A percentile compares a stretch with the other conserved stretches of the same genome.
Conservation (phyloP, 2,888 invertebrate species). For the Archaeoteleia sp. region DNA sequence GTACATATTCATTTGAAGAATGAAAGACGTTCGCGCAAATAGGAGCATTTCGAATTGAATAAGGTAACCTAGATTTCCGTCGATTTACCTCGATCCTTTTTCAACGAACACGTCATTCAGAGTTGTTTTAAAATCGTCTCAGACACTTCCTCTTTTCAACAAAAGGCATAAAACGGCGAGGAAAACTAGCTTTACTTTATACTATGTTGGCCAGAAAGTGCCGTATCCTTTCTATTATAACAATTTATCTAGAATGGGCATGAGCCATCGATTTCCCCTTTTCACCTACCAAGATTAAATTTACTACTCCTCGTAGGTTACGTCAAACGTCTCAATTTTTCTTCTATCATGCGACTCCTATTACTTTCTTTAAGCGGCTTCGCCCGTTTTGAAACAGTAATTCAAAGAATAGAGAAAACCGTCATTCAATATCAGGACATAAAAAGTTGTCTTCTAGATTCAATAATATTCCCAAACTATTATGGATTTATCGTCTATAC, state of each 20-base stretch:
- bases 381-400: no score
- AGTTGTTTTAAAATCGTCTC: slow-evolving; percentile 43
- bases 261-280: slow-evolving; percentile 33
- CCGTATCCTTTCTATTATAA: slow-evolving; percentile 42
- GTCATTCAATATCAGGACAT: no score
- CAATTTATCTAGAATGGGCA: slow-evolving; percentile 25
- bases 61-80: slow-evolving; percentile 44
- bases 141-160: slow-evolving; percentile 24
- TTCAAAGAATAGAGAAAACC: no score
- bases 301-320: not conserved
- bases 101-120: slow-evolving; percentile 40
- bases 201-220: slow-evolving; percentile 31
- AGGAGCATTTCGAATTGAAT: slow-evolving; percentile 40
- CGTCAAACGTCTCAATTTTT: not conserved
- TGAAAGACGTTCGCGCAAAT: slow-evolving; percentile 36
- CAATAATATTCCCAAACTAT: no score
- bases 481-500: no score
- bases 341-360: no score
- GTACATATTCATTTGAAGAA: slow-evolving; percentile 34
- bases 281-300: slow-evolving; percentile 31
- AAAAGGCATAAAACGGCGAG: slow-evolving; percentile 30
- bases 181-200: slow-evolving; percentile 35
- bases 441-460: no score
- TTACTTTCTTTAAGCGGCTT: no score
- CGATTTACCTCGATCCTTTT: slow-evolving; percentile 40